These are phyloP conservation scores for Rhyacichthys aspro DNA, from an alignment of 2,797 vertebrate genomes.

Conservation along the genomic window DNA sequence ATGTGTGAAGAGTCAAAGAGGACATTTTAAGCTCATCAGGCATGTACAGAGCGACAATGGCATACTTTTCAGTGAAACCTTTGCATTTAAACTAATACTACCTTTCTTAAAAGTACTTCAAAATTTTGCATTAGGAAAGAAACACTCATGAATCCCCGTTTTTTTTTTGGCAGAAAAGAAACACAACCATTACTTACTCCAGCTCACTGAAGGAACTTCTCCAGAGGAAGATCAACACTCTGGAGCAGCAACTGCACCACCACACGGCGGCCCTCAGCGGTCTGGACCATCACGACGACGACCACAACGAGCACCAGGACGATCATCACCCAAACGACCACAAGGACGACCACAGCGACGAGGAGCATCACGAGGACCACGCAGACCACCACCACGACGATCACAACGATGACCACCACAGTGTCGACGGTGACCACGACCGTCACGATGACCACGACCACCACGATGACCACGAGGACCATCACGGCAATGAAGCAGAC, in stretches of 20 bases:
- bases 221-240: slow-evolving; percentile 82
- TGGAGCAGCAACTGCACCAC: slow-evolving; percentile 83
- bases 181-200: slow-evolving; percentile 81
- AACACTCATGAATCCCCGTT: neutral
- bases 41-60: neutral
- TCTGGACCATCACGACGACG: slow-evolving; percentile 14
- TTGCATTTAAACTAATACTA: neutral
- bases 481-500: slow-evolving; percentile 62
- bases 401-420: slow-evolving; percentile 11
- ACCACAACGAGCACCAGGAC: slow-evolving; percentile 13
- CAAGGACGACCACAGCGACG: slow-evolving; percentile 8
- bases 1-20: too few species aligned
- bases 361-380: slow-evolving; percentile 15
- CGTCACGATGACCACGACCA: slow-evolving; percentile 18
- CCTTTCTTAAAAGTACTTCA: neutral
- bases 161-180: slow-evolving; percentile 71
- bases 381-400: slow-evolving; percentile 5
- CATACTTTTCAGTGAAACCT: too few species aligned
- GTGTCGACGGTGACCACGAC: slow-evolving; percentile 16
- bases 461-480: slow-evolving; percentile 20
- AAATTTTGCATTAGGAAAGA: neutral
- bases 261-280: slow-evolving; percentile 35
- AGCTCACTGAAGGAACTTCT: slow-evolving; percentile 84
- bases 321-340: slow-evolving; percentile 8
- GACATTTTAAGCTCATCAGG: too few species aligned